Evolutionary conservation across 2,797 vertebrate species (phyloP), one percentile per base, ranked within the genome.

Genomic region (Catamblyrhynchus diadema): DNA sequence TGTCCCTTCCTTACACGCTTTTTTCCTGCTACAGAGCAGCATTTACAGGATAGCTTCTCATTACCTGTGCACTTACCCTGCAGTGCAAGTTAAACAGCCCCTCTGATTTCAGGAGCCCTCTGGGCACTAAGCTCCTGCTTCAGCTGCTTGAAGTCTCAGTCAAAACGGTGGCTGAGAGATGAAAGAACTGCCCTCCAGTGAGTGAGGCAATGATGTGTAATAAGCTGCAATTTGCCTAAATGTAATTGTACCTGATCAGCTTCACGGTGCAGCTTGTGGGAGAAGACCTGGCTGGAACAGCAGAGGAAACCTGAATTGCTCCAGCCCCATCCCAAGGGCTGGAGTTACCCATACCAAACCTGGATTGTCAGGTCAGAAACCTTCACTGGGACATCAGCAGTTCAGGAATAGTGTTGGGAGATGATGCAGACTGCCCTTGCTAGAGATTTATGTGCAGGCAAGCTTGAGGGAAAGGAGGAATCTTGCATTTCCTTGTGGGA

Each of bases 401-500:
- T 3, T 89, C 57, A 37, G 50, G 79, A 42, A 39, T 14, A 75
- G 15, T 17, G 12, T 9, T 44, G 9, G 33, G 35, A 77, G 20
- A 35, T 47, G 45, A 13, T 12, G 27, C 39, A 75, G 42, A 14
- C 39, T 90, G 62, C 25, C 80, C 89, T 85, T 27, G 67, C 4
- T 89, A 9, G 44, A n/a, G 50, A 64, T 87, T 80, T 61, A 18
- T 24, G 30, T 14, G 30, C 39, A 71, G 74, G 41, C 32, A 85
- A 57, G 14, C 39, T 87, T 35, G n/a, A 79, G 37, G 33, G 21
- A 41, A 92, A 44, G 28, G 48, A 80, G 32, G 64, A 82, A 77
- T 82, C 51, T 60, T n/a, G 30, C 53, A 30, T 94, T 77, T 91
- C 45, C 53, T 64, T 44, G 93, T 91, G 87, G 93, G 91, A 83